Evolutionary conservation across 2,113 vertebrate genomes (phyloP).

Genomic region (Cyanoramphus novaezelandiae): DNA sequence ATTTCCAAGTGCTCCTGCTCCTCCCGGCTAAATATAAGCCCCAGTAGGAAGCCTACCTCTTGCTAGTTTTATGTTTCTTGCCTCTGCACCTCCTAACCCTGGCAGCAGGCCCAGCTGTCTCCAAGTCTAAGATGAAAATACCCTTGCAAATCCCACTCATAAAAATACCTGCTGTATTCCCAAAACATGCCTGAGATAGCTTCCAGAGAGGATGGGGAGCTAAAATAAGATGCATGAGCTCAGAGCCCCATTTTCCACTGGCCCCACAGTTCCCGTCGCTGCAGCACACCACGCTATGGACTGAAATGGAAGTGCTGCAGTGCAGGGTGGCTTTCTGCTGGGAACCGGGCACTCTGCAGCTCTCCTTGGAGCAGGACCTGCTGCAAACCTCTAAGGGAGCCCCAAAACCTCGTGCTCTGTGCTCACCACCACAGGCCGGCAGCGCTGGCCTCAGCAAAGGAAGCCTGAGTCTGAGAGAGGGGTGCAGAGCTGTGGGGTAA

Average conservation of each 20-base stretch:
- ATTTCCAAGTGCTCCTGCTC: slow-evolving; percentile 11
- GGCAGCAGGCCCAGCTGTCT: slow-evolving; percentile 51
- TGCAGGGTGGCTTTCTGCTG: neutral
- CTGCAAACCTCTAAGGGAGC: neutral
- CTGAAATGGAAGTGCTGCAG: slow-evolving; percentile 41
- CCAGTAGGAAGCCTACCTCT: slow-evolving; percentile 49
- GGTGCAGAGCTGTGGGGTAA: neutral
- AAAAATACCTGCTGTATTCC: slow-evolving; percentile 74
- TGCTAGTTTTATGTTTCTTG: slow-evolving; percentile 54
- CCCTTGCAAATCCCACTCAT: slow-evolving; percentile 71
- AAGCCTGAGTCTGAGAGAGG: neutral
- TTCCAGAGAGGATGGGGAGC: slow-evolving; percentile 74
- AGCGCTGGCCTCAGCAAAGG: neutral
- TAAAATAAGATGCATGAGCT: slow-evolving; percentile 77
- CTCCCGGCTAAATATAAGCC: slow-evolving; percentile 59
- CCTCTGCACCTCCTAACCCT: slow-evolving; percentile 59
- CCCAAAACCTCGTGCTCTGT: rapidly evolving
- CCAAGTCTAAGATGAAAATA: slow-evolving; percentile 75
- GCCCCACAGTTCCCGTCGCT: neutral
- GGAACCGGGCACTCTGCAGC: rapidly evolving
- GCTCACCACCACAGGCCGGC: rapidly evolving
- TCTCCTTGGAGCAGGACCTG: neutral
- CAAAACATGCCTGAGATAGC: slow-evolving; percentile 76
- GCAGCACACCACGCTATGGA: neutral
- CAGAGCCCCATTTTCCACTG: slow-evolving; percentile 63